A percentile compares a stretch with the other conserved stretches of the same genome.
These are phyloP conservation scores for Thalpophila matura DNA, from an alignment of 2,888 invertebrate genomes.

Conservation along the genomic window DNA sequence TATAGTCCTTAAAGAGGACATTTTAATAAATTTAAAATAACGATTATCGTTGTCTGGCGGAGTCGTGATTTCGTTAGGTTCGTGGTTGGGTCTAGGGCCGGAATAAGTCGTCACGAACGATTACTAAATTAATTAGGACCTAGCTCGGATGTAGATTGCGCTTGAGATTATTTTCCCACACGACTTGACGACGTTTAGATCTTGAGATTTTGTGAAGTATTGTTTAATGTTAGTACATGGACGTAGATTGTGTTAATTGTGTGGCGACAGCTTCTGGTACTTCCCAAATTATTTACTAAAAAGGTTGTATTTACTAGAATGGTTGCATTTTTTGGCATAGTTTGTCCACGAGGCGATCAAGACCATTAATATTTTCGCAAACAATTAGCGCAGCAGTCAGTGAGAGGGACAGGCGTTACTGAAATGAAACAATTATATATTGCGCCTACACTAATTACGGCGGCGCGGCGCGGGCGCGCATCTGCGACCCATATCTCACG, in stretches of 20 bases:
- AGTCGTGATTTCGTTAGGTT: constrained; percentile 91
- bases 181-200: constrained; percentile 84
- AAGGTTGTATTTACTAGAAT: neutral
- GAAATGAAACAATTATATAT: constrained; percentile 86
- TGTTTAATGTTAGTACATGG: constrained; percentile 74
- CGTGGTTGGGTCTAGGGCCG: constrained; percentile 87
- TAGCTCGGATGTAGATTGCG: constrained; percentile 89
- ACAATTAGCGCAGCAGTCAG: constrained; percentile 29
- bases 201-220: constrained; percentile 82
- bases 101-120: constrained; percentile 91
- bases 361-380: constrained; percentile 44
- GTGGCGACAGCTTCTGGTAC: constrained; percentile 43
- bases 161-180: constrained; percentile 90
- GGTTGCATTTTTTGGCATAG: neutral
- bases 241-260: constrained; percentile 52
- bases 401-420: constrained; percentile 62
- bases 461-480: constrained; percentile 75
- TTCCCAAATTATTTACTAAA: constrained; percentile 12
- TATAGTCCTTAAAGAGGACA: constrained; percentile 90
- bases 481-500: constrained; percentile 90
- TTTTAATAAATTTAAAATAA: constrained; percentile 91
- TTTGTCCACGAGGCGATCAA: constrained; percentile 12
- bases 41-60: constrained; percentile 89
- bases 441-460: constrained; percentile 84
- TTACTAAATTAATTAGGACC: constrained; percentile 91